phyloP scores from a whole-genome alignment of 2,888 invertebrate genomes.

The Rhingia rostrata region DNA sequence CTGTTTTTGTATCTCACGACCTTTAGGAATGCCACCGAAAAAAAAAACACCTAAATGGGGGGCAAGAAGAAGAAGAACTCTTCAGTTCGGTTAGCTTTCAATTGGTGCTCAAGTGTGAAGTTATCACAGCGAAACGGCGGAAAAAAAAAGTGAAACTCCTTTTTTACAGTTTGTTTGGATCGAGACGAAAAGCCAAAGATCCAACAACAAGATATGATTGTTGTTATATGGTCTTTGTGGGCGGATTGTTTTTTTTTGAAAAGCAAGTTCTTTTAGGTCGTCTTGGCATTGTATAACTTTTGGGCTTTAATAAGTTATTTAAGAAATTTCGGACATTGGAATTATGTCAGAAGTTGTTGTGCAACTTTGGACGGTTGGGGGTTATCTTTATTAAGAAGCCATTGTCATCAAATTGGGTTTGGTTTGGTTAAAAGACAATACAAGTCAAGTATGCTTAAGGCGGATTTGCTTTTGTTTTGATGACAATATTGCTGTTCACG shows the following conservation, averaged over 20 bases:
- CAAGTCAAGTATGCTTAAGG: no score
- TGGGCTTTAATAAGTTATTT: background rate
- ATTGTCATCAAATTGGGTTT: background rate
- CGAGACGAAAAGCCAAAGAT: background rate
- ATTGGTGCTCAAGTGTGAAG: conserved; percentile 41
- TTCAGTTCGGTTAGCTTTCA: conserved; percentile 46
- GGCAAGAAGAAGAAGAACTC: conserved; percentile 22
- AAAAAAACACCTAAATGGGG: background rate
- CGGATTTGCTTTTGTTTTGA: no score
- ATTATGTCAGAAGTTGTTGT: background rate
- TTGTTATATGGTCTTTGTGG: conserved; percentile 10
- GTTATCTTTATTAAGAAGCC: background rate
- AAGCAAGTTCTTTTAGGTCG: conserved; percentile 3
- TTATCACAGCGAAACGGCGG: conserved; percentile 43
- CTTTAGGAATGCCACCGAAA: conserved; percentile 32
- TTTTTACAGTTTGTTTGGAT: conserved; percentile 35
- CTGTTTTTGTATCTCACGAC: conserved; percentile 42
- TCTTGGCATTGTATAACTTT: background rate
- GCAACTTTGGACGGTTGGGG: background rate
- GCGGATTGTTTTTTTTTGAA: conserved; percentile 11
- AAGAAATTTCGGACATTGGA: conserved; percentile 3
- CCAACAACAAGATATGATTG: conserved; percentile 14
- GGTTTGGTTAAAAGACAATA: no score
- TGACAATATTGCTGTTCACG: no score
- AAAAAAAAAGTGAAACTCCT: conserved; percentile 66